A percentile compares a stretch with the other conserved stretches of the same genome.
Evolutionary conservation across 2,797 vertebrate species (phyloP).

Genomic region (Pangasius djambal): DNA sequence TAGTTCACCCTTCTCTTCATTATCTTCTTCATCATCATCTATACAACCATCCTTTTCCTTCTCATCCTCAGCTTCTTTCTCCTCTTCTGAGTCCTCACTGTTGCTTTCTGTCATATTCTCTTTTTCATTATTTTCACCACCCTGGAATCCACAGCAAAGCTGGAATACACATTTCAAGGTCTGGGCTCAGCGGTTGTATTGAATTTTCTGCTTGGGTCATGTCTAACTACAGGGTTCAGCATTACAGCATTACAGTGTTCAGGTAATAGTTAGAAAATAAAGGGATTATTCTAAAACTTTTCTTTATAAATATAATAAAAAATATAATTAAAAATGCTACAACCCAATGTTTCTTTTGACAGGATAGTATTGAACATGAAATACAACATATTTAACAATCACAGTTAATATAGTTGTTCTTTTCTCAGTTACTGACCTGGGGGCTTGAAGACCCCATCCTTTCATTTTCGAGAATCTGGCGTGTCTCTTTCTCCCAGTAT

Average conservation of each 20-base stretch:
- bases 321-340: background rate
- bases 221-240: background rate
- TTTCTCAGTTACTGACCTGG: conserved; percentile 65
- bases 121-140: conserved; percentile 70
- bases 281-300: background rate
- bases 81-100: conserved; percentile 66
- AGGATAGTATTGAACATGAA: background rate
- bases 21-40: conserved; percentile 26
- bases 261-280: no score
- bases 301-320: background rate
- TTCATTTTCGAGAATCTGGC: conserved; percentile 88
- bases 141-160: conserved; percentile 64
- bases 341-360: background rate
- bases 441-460: conserved; percentile 67
- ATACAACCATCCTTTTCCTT: conserved; percentile 30
- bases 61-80: conserved; percentile 62
- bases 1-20: conserved; percentile 56
- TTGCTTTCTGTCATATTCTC: conserved; percentile 82
- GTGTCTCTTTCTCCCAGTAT: conserved; percentile 95
- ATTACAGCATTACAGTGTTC: background rate
- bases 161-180: background rate
- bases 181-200: background rate
- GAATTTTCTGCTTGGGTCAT: background rate
- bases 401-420: background rate
- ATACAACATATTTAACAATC: background rate